Evolutionary conservation across 2,113 vertebrate species (phyloP).

Genomic region (Phrynosoma platyrhinos): DNA sequence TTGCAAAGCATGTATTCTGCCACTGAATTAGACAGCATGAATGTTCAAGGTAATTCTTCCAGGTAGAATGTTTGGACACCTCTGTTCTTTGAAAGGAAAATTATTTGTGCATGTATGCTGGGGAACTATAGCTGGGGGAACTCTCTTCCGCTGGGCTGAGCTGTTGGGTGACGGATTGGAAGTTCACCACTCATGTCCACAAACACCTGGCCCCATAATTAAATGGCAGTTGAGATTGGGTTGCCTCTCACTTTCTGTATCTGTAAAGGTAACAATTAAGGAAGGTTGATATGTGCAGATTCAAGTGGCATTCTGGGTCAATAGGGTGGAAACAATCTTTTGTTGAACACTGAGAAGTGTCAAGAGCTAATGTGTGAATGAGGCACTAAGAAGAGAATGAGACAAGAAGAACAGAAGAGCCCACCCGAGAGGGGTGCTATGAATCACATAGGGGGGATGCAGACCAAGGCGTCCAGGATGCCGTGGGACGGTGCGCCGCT

Average conservation of each 20-base stretch:
- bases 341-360: constrained; percentile 44
- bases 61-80: background rate
- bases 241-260: constrained; percentile 24
- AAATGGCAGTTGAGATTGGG: constrained; percentile 46
- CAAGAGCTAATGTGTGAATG: constrained; percentile 50
- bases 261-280: constrained; percentile 50
- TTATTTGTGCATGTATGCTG: background rate
- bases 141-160: constrained; percentile 22
- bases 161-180: constrained; percentile 36
- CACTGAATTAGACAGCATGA: background rate
- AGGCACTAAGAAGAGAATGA: background rate
- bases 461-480: too few species aligned
- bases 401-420: background rate
- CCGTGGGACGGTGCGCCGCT: too few species aligned
- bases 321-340: constrained; percentile 48
- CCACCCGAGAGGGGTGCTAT: accelerated
- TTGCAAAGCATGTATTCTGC: background rate
- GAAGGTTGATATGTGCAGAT: constrained; percentile 44
- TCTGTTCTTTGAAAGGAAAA: background rate
- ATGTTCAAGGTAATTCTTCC: constrained; percentile 27
- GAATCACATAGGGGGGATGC: too few species aligned
- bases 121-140: constrained; percentile 36
- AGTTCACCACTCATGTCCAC: constrained; percentile 44
- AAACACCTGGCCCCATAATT: constrained; percentile 65
- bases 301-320: constrained; percentile 54